These are phyloP conservation scores for Bicyclus anynana DNA, from an alignment of 1,140 invertebrate genomes.

Conservation along the genomic window DNA sequence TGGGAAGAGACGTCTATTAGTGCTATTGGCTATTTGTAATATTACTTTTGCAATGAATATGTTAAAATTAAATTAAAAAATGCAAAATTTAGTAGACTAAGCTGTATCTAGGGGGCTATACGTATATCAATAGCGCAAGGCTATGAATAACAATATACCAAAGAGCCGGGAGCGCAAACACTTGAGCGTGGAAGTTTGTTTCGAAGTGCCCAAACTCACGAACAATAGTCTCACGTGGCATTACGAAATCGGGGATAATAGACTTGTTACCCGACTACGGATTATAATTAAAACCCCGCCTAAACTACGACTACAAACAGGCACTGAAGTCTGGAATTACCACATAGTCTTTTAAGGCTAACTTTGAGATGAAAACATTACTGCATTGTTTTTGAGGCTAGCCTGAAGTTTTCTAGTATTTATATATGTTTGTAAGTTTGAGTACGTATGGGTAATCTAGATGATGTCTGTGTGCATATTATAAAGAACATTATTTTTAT, in stretches of 20 bases:
- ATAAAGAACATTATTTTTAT: too few relatives aligned
- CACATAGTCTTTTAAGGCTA: too few relatives aligned
- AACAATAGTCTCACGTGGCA: conserved; percentile 59
- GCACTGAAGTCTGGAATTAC: not conserved
- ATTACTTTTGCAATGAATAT: too few relatives aligned
- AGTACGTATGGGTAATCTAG: too few relatives aligned
- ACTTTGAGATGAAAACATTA: too few relatives aligned
- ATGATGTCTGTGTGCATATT: too few relatives aligned
- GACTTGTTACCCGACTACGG: not conserved
- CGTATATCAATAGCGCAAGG: conserved; percentile 50
- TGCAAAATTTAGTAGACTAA: too few relatives aligned
- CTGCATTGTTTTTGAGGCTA: too few relatives aligned
- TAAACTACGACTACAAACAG: not conserved
- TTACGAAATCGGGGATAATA: conserved; percentile 42
- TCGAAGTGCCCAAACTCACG: conserved; percentile 65
- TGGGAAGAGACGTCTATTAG: too few relatives aligned
- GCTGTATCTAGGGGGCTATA: not conserved
- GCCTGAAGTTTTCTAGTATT: too few relatives aligned
- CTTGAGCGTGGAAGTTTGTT: conserved; percentile 69
- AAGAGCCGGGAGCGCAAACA: conserved; percentile 67
- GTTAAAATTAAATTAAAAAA: not conserved
- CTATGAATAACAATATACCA: conserved; percentile 74
- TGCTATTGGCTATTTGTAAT: too few relatives aligned
- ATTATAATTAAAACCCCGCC: not conserved
- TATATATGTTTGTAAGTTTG: too few relatives aligned